A percentile compares a stretch with the other conserved stretches of the same genome.
phyloP scores from a whole-genome alignment of 2,113 vertebrate species.

The Coptodon bakossiorum region DNA sequence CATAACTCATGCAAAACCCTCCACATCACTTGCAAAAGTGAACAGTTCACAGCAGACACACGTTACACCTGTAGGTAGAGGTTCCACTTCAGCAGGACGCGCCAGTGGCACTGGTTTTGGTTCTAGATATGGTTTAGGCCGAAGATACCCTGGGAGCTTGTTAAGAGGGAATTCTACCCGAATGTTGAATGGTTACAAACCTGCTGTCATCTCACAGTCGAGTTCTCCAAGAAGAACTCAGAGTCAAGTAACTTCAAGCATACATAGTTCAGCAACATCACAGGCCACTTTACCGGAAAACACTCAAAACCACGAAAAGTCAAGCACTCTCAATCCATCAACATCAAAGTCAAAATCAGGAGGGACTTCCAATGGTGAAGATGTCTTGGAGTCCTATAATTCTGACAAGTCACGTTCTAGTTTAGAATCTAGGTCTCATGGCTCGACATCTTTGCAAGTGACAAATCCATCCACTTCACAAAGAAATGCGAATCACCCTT shows the following conservation, averaged over 20 bases:
- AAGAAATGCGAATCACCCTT: not conserved
- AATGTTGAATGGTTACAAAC: conserved; percentile 52
- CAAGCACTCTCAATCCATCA: not conserved
- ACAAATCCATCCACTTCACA: not conserved
- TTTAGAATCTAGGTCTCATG: conserved; percentile 13
- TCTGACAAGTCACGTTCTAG: not conserved
- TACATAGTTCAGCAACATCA: conserved; percentile 7
- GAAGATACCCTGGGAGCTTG: conserved; percentile 46
- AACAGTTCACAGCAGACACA: conserved; percentile 20
- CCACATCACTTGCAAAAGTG: conserved; percentile 27
- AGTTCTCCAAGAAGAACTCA: conserved; percentile 38
- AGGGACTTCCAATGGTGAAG: not conserved
- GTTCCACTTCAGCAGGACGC: conserved; percentile 27
- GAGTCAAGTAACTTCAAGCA: conserved; percentile 12
- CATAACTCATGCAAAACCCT: conserved; percentile 22
- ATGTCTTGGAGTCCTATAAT: not conserved
- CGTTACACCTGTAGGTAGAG: not conserved
- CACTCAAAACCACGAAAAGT: not conserved
- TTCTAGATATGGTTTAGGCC: conserved; percentile 39
- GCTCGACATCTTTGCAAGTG: not conserved
- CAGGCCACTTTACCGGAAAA: conserved; percentile 23
- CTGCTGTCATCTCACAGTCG: conserved; percentile 48
- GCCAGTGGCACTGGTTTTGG: conserved; percentile 15
- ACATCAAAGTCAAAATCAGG: not conserved
- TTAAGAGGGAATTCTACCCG: conserved; percentile 53